Base-by-base conservation (phyloP, 2,888 invertebrate genomes). In the Spodoptera exigua region DNA sequence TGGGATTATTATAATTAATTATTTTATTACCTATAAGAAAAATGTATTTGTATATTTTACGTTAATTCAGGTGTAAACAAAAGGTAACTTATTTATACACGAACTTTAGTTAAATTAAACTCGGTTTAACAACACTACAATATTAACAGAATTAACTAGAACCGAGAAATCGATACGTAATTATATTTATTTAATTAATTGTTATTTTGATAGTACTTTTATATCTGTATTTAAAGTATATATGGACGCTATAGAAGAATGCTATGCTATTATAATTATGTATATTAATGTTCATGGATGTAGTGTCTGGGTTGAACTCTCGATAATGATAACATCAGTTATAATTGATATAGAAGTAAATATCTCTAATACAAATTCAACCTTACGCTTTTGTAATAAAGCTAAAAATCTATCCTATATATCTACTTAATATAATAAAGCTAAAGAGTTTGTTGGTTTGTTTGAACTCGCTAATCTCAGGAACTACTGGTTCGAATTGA, bases 181-280 rank as follows among this genome's bases (percentile, higher is more conserved):
- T 68, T 67, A 74, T 32, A 55, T 68, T 39, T 61, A 47, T 41
- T 58, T 51, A 49, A 61, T 71, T 61, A 56, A 47, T 70, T 73
- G 56, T 60, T 74, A 73, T 70, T 73, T 67, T 63, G 55, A 67
- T 61, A 63, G 68, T 72, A 72, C 45, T 75, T 75, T 70, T 74
- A 59, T 70, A 58, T 59, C 45, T 59, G 35, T 52, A 58, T 56
- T 56, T 41, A 45, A 39, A 40, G 14, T 63, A 61, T 53, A 36
- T 46, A 69, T 55, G 40, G 32, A 56, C 5, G 60, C 57, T 69
- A 47, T 61, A 74, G 55, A 61, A 64, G 45, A 70, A 52, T 51
- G 61, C 61, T 66, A 51, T 21, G 57, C 57, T 68, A 68, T 37
- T 56, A 48, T 37, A 37, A n/a, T n/a, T 37, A 37, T 37, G n/a